Percentiles rank a stretch among this genome's conserved stretches.
Conservation (phyloP, 2,113 vertebrate species). For the Anarhynchus alexandrinus region DNA sequence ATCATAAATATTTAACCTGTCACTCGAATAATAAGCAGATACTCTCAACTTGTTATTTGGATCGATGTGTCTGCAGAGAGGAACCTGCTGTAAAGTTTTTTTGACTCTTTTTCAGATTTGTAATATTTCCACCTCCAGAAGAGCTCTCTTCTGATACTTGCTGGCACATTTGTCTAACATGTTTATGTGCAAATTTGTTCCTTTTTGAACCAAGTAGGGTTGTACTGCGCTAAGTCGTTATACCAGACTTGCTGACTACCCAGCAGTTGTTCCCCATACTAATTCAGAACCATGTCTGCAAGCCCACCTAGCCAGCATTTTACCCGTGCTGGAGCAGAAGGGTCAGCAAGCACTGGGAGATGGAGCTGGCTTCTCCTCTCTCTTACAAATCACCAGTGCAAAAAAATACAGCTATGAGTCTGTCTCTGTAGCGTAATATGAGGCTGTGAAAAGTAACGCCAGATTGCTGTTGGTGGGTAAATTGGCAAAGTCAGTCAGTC, state of each 20-base stretch:
- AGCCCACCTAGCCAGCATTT: neutral
- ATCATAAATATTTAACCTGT: slow-evolving; percentile 9
- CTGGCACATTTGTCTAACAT: neutral
- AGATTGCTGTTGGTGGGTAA: neutral
- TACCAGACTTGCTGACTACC: neutral
- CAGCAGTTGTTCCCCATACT: neutral
- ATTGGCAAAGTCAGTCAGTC: neutral
- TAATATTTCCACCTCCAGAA: neutral
- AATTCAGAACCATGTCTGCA: neutral
- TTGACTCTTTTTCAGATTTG: neutral
- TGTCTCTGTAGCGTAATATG: neutral
- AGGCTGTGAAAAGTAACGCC: neutral
- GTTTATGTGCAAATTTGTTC: neutral
- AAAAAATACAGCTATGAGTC: neutral
- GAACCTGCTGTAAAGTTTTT: neutral
- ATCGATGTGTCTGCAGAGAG: neutral
- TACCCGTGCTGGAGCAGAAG: neutral
- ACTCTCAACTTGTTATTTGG: neutral
- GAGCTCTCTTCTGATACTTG: neutral
- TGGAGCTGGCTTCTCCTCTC: neutral
- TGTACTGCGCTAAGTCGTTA: neutral
- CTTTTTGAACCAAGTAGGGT: neutral
- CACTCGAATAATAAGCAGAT: neutral
- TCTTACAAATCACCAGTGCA: neutral
- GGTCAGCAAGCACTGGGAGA: neutral